Base-by-base conservation (phyloP, 2,113 vertebrate genomes). In the Nyctereutes procyonoides region DNA sequence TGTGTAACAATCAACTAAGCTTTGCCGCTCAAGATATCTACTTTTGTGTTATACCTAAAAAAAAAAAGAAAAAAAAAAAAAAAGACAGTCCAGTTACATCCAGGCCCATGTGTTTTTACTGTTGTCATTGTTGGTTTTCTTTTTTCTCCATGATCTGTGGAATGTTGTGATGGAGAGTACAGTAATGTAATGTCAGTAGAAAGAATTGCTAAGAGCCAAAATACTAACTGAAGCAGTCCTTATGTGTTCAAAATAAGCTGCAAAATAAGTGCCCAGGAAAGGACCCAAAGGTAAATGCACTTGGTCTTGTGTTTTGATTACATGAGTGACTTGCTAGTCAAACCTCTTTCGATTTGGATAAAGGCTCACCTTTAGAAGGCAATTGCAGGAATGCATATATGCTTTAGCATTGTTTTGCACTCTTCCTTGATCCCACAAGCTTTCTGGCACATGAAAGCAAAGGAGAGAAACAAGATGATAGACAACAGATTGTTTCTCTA, bases 401-500 rank as follows among this genome's bases (percentile, higher is more conserved):
- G 73, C 84, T 88, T 96, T 14, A 32, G 17, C 51, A 92, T 74
- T 88, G 35, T 22, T 95, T 14, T 82, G 35, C 17, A 58, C 26
- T 93, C 10, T 73, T 81, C 93, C 16, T 91, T 67, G 51, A 85
- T 93, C 30, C 93, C 10, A 86, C 55, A 88, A 82, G 13, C 5
- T 96, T 84, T 93, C 63, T 28, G 65, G 11, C 7, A 94, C n/a
- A 69, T 77, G 26, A 53, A 62, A 2, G 2, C 28, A 55, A 93
- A 97, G 83, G 7, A 58, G 24, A 67, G 13, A 63, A n/a, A 55
- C 71, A 89, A 76, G 69, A 67, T 89, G 65, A 62, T 20, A 95
- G 22, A 28, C 67, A 97, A 97, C 88, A 80, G 32, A 71, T 32
- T 73, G 88, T 96, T 62, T 96, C 30, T 96, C 0, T 89, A 93